phyloP scores from a whole-genome alignment of 2,113 vertebrate species.

The Telmatochromis sp. region DNA sequence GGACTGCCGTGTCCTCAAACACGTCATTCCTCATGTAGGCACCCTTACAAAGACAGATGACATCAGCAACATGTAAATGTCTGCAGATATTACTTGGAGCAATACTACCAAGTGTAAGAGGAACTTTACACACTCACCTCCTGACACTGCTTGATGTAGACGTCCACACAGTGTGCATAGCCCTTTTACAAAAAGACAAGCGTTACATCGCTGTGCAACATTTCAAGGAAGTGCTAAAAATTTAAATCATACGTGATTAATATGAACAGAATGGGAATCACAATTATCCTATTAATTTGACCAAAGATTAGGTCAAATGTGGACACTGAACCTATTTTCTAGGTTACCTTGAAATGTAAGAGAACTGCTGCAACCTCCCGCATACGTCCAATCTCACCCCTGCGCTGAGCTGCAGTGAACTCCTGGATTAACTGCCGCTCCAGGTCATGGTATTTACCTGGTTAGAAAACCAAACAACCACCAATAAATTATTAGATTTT shows the following conservation, averaged over 20 bases:
- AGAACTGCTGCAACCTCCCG: constrained; percentile 95
- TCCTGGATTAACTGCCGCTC: constrained; percentile 97
- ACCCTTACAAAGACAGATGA: constrained; percentile 67
- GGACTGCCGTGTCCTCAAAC: constrained; percentile 91
- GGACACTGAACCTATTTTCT: not conserved
- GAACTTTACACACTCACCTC: constrained; percentile 74
- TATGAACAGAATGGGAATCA: not conserved
- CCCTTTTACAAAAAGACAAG: constrained; percentile 70
- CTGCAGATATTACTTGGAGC: not conserved
- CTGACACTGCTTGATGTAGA: constrained; percentile 99
- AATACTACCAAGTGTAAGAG: not conserved
- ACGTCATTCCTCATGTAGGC: constrained; percentile 87
- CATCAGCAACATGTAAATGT: not conserved
- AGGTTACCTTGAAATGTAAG: constrained; percentile 96
- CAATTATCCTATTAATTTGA: not conserved
- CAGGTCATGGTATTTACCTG: constrained; percentile 99
- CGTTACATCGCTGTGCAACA: not conserved
- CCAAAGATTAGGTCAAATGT: not conserved
- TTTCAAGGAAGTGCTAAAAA: not conserved
- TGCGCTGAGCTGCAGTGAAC: constrained; percentile 90
- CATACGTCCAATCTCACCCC: constrained; percentile 94
- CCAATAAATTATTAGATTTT: not conserved
- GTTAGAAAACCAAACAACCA: not conserved
- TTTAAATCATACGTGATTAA: not conserved
- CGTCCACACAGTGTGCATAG: constrained; percentile 98